Evolutionary conservation across 2,113 vertebrate genomes (phyloP), one percentile per base, ranked within the genome.

Genomic region (Ornithorhynchus anatinus): DNA sequence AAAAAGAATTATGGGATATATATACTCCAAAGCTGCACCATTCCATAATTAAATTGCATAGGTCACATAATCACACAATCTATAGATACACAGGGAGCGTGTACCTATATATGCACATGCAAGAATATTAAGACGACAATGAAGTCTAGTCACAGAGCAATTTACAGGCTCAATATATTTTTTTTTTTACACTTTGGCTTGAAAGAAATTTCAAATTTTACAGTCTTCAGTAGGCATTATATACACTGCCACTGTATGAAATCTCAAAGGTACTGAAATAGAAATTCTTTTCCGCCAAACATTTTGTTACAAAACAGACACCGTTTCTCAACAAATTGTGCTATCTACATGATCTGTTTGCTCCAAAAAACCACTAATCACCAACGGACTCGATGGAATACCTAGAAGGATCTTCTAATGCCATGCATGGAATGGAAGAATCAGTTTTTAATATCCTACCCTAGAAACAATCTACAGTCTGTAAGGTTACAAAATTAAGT

Each of bases 11-110:
- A 95, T 90, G 92, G 92, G 89, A 92, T 83, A 82, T 87, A 48
- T 48, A 80, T 73, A 85, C 80, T 94, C 89, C 87, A 88, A 92
- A 91, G 81, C 87, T 89, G 89, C 87, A 91, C 50, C 3, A 89
- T 91, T 87, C 90, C 90, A 91, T 86, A 92, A 91, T 92, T 77
- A 81, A 90, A 93, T 97, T 97, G 96, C 96, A 98, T 97, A 97
- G 95, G 94, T 95, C 94, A 94, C 93, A 86, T 89, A 91, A 79
- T 85, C 93, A 92, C 93, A 92, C 91, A 89, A 90, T 77, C 86
- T 80, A 91, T 83, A 93, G 87, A 84, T 82, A 92, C 85, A 27
- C 45, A 2, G 76, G 62, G 19, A 16, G 32, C 17, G 58, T 42
- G 54, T 47, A 79, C 89, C 71, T 84, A 93, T 79, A 84, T 40